Percentiles rank a stretch among this genome's conserved stretches.
phyloP scores from a whole-genome alignment of 2,113 vertebrate species.

The Bothrops jararaca region DNA sequence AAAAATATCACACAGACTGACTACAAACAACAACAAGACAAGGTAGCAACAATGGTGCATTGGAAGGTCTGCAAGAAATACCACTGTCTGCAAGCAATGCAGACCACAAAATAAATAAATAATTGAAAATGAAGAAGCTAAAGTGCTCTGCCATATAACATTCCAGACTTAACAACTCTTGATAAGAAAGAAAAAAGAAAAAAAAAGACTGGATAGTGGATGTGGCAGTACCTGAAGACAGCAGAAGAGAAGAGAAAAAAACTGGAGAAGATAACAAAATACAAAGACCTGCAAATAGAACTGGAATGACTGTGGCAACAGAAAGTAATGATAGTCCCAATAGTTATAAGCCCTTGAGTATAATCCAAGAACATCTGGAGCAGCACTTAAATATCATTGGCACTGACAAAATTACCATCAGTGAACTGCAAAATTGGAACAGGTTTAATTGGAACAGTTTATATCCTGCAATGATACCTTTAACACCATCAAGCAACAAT shows the following conservation, averaged over 20 bases:
- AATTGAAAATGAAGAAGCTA: background rate
- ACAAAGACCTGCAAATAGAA: background rate
- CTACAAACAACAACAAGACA: background rate
- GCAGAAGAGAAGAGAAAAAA: background rate
- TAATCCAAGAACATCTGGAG: background rate
- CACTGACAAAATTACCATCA: background rate
- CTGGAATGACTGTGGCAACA: too few species aligned
- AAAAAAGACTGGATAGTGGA: background rate
- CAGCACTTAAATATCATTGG: background rate
- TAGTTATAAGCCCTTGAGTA: too few species aligned
- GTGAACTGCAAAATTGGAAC: background rate
- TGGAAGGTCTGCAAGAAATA: background rate
- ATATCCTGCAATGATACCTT: background rate
- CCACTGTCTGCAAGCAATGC: background rate
- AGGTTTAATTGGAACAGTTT: background rate
- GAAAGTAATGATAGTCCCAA: too few species aligned
- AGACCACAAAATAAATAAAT: background rate
- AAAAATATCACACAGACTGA: background rate
- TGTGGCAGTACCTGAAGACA: background rate
- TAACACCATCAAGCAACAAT: background rate
- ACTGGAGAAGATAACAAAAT: background rate
- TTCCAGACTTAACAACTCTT: background rate
- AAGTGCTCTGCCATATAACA: background rate
- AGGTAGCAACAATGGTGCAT: background rate
- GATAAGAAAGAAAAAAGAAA: background rate